Base-by-base conservation (phyloP, 2,888 invertebrate species). In the Argyresthia albistria region DNA sequence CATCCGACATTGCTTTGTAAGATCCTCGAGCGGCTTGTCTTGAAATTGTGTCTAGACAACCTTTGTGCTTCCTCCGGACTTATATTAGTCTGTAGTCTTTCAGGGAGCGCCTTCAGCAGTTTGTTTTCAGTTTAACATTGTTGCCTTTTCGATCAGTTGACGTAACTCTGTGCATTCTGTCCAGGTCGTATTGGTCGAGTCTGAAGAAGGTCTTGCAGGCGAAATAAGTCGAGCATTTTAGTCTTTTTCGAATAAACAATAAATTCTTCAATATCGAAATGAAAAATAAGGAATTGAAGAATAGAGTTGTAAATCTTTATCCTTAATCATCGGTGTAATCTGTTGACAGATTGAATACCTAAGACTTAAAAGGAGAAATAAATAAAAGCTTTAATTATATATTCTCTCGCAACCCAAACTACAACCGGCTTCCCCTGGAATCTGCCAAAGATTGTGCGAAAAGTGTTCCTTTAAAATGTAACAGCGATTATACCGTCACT, bases 61-160 rank as follows among this genome's bases (percentile, higher is more conserved):
- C 52, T 52, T 52, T 52, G 52, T 52, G 47, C 43, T 36, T 35
- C 12, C 25, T 42, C 46, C 12, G 37, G 46, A 46, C 46, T 46
- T 39, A 36, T 51, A 43, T 49, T 49, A 49, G 48, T 37, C 48
- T 49, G 50, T 50, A 35, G 42, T 43, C 62, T 60, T 63, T 59
- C 63, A 64, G 64, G 69, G 67, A 75, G 66, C 63, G 70, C 73
- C 71, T 64, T 60, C 61, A 70, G 75, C 68, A 70, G 71, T 76
- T 76, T 78, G 76, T 80, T 79, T 76, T 75, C 69, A 79, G 74
- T 79, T 80, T 74, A 77, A 80, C 76, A 76, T 78, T 80, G 78
- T 83, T 81, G 76, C 68, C 71, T 74, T 76, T 80, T 73, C 74
- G 74, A 78, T 80, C 77, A 72, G 69, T 68, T 64, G 64, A 69